phyloP scores from a whole-genome alignment of 2,113 vertebrate species.

The Rana temporaria region DNA sequence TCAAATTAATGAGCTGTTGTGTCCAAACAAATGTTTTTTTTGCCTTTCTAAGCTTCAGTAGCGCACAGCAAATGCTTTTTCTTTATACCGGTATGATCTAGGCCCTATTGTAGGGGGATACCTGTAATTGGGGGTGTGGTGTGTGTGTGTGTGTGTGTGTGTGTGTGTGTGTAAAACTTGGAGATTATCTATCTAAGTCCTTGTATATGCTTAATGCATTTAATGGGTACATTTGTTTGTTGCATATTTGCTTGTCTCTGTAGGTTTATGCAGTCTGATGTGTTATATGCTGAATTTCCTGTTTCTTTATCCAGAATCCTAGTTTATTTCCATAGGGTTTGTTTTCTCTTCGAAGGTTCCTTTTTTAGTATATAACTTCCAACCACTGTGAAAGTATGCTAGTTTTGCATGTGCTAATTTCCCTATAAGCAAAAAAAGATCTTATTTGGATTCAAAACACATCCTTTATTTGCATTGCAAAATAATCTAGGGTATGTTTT shows the following conservation, averaged over 20 bases:
- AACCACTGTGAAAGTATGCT: background rate
- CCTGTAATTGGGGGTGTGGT: no score
- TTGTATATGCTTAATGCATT: background rate
- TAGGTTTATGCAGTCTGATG: background rate
- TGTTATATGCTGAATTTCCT: constrained; percentile 3
- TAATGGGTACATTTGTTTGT: background rate
- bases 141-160: no score
- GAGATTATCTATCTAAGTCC: no score
- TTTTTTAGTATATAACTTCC: background rate
- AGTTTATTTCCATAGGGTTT: constrained; percentile 39
- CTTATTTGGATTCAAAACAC: constrained; percentile 30
- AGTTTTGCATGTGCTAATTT: constrained; percentile 46
- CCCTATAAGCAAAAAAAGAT: constrained; percentile 42
- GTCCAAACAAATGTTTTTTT: no score
- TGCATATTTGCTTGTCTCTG: background rate
- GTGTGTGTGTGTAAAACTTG: no score
- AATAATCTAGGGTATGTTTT: background rate
- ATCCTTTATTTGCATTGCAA: constrained; percentile 40
- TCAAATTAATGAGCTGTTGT: no score
- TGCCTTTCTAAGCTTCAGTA: no score
- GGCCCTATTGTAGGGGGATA: no score
- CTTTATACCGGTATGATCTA: no score
- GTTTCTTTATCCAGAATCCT: constrained; percentile 10
- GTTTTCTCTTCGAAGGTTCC: constrained; percentile 5
- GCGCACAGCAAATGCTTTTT: no score